A percentile compares a stretch with the other conserved stretches of the same genome.
Conservation (phyloP, 2,888 invertebrate genomes). For the Mechanitis mazaeus region DNA sequence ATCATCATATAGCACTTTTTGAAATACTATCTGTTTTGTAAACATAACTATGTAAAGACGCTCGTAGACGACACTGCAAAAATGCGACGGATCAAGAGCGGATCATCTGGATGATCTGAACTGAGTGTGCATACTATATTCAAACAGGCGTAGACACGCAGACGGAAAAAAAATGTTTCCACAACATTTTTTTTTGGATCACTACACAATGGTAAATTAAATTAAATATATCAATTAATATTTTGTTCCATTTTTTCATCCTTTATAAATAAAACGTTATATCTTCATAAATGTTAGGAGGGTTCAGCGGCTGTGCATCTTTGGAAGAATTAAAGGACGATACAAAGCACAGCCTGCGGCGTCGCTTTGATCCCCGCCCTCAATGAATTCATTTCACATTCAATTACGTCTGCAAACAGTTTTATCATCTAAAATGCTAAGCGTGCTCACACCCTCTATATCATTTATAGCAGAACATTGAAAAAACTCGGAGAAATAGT, state of each 20-base stretch:
- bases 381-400: constrained; percentile 37
- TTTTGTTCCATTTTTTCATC: no score
- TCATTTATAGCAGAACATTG: no score
- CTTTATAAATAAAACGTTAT: constrained; percentile 4
- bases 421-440: constrained; percentile 28
- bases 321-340: constrained; percentile 31
- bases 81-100: constrained; percentile 7
- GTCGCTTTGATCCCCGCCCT: constrained; percentile 27
- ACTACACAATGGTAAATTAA: no score
- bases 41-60: constrained; percentile 19
- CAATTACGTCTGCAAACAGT: constrained; percentile 43
- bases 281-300: neutral
- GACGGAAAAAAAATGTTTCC: no score
- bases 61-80: constrained; percentile 14
- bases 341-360: constrained; percentile 28
- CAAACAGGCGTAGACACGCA: constrained; percentile 9
- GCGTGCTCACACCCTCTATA: constrained; percentile 1
- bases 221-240: no score
- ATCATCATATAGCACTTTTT: neutral
- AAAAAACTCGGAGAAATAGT: no score
- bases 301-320: constrained; percentile 18
- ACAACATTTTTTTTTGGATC: no score
- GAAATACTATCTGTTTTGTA: constrained; percentile 11
- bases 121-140: neutral
- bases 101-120: constrained; percentile 20